phyloP scores from a whole-genome alignment of 2,888 invertebrate genomes.

The Poecilobothrus nobilitatus region DNA sequence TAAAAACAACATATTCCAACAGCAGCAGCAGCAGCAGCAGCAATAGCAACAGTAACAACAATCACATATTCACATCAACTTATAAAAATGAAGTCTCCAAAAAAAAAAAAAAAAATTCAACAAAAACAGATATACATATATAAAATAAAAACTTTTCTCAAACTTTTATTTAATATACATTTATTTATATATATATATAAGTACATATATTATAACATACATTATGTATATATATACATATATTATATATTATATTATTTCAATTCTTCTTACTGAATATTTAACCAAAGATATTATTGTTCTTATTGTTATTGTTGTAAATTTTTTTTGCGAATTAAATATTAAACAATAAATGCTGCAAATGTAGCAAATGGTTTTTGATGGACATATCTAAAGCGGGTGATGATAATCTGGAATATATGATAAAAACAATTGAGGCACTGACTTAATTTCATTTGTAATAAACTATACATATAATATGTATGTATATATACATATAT shows the following conservation, averaged over 20 bases:
- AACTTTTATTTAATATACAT: background rate
- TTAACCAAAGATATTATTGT: background rate
- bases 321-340: background rate
- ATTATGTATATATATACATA: background rate
- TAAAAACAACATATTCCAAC: background rate
- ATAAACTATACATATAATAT: background rate
- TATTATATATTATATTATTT: background rate
- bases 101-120: background rate
- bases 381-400: constrained; percentile 6
- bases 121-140: background rate
- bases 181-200: background rate
- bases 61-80: background rate
- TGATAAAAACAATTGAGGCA: constrained; percentile 6
- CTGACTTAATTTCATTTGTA: constrained; percentile 1
- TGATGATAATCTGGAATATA: constrained; percentile 6
- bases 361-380: constrained; percentile 1
- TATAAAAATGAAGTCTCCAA: background rate
- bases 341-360: constrained; percentile 6
- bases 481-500: background rate
- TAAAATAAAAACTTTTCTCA: background rate
- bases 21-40: background rate
- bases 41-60: background rate
- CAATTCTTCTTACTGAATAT: constrained; percentile 6
- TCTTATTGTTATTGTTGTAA: background rate
- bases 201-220: background rate